phyloP scores from a whole-genome alignment of 2,888 invertebrate genomes.

The Spodoptera picta region DNA sequence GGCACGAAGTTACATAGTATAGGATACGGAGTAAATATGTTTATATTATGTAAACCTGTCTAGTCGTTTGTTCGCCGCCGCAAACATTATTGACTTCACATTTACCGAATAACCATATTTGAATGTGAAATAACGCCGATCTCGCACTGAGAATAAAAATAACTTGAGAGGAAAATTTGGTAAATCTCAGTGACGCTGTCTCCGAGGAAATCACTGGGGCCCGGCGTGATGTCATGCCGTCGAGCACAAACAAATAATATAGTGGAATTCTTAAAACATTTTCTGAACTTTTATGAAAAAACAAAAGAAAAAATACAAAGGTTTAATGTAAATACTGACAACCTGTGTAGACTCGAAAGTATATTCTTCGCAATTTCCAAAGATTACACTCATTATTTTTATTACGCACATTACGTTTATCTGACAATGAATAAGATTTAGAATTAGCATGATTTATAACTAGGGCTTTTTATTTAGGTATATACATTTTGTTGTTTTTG shows the following conservation, averaged over 20 bases:
- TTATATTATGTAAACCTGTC: not conserved
- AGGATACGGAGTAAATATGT: not conserved
- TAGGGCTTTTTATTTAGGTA: not conserved
- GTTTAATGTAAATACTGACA: constrained; percentile 35
- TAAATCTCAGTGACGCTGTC: constrained; percentile 63
- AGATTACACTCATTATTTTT: constrained; percentile 44
- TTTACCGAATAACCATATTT: constrained; percentile 41
- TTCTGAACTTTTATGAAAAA: constrained; percentile 35
- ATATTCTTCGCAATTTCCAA: constrained; percentile 17
- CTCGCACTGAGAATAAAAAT: constrained; percentile 56
- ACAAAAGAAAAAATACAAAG: constrained; percentile 12
- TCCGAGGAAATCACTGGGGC: constrained; percentile 64
- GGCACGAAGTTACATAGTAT: not conserved
- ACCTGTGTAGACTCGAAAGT: constrained; percentile 3
- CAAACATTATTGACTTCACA: constrained; percentile 31
- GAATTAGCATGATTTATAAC: constrained; percentile 22
- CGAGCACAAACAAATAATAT: constrained; percentile 56
- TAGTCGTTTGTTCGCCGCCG: constrained; percentile 8
- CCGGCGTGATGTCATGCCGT: constrained; percentile 45
- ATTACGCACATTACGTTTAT: constrained; percentile 35
- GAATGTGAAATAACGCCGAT: constrained; percentile 49
- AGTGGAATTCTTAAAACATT: constrained; percentile 54
- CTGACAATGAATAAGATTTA: constrained; percentile 37
- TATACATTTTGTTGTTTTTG: constrained; percentile 5
- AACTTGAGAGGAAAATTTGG: constrained; percentile 63